These are phyloP conservation scores for Trichopria drosophilae DNA, from an alignment of 2,888 invertebrate genomes.

Conservation along the genomic window DNA sequence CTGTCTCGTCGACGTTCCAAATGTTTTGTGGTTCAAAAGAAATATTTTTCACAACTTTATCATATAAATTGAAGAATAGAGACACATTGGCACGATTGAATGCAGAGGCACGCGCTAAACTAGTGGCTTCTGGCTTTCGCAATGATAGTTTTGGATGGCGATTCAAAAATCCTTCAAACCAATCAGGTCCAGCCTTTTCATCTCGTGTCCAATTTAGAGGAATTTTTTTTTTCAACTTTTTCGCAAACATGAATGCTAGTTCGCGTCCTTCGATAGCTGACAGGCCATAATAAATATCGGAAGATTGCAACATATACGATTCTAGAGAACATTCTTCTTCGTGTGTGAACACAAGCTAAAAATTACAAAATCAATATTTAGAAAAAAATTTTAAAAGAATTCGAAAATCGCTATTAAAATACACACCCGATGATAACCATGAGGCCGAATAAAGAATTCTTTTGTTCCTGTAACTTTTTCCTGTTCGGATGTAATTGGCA, in stretches of 20 bases:
- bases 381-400: too few relatives aligned
- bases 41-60: too few relatives aligned
- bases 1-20: slow-evolving; percentile 32
- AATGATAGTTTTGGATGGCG: slow-evolving; percentile 13
- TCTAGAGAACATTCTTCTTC: slow-evolving; percentile 1
- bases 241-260: background rate
- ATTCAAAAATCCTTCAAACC: slow-evolving; percentile 16
- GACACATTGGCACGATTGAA: slow-evolving; percentile 21
- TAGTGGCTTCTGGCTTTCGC: slow-evolving; percentile 18
- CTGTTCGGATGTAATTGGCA: too few relatives aligned
- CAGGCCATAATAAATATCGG: background rate
- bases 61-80: too few relatives aligned
- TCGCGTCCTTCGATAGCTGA: background rate
- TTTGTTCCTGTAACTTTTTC: too few relatives aligned
- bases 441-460: too few relatives aligned
- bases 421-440: too few relatives aligned
- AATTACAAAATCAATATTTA: too few relatives aligned
- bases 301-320: background rate
- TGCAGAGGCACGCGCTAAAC: slow-evolving; percentile 15
- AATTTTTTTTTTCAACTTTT: too few relatives aligned
- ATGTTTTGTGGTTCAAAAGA: too few relatives aligned
- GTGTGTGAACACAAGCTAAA: background rate
- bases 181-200: slow-evolving; percentile 17
- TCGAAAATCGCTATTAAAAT: too few relatives aligned
- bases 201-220: slow-evolving; percentile 11